Evolutionary conservation across 2,888 invertebrate genomes (phyloP).

Genomic region (Catocala nupta): DNA sequence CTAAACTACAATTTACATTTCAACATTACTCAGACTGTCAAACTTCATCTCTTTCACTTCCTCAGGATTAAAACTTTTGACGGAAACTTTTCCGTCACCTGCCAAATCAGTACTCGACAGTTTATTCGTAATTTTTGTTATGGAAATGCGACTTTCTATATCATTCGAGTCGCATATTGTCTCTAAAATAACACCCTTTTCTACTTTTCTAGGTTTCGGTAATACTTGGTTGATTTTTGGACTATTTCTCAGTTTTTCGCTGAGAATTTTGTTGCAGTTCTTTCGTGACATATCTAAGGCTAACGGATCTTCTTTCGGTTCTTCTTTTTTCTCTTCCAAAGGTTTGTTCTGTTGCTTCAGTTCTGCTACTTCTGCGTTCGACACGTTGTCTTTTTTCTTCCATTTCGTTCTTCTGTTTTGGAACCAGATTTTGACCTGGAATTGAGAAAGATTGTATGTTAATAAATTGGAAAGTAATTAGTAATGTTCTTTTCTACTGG

Average conservation of each 20-base stretch:
- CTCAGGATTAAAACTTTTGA: slow-evolving; percentile 79
- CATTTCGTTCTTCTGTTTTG: slow-evolving; percentile 92
- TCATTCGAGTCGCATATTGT: slow-evolving; percentile 78
- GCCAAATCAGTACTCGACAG: slow-evolving; percentile 76
- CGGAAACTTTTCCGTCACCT: slow-evolving; percentile 70
- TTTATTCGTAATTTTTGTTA: slow-evolving; percentile 84
- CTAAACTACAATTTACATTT: slow-evolving; percentile 67
- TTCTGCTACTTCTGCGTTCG: slow-evolving; percentile 95
- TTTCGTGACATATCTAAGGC: slow-evolving; percentile 82
- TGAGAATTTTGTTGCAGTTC: slow-evolving; percentile 76
- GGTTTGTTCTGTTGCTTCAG: slow-evolving; percentile 89
- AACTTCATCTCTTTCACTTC: slow-evolving; percentile 79
- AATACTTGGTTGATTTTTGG: slow-evolving; percentile 65
- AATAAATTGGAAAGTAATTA: slow-evolving; percentile 3
- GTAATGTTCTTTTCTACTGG: too few species aligned
- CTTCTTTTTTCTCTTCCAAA: slow-evolving; percentile 67
- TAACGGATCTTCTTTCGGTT: slow-evolving; percentile 74
- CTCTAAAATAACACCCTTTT: slow-evolving; percentile 76
- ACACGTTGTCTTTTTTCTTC: slow-evolving; percentile 97
- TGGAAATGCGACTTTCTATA: slow-evolving; percentile 84
- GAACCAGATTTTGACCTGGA: slow-evolving; percentile 97
- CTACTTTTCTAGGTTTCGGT: slow-evolving; percentile 75
- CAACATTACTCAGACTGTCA: slow-evolving; percentile 75
- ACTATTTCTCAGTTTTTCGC: slow-evolving; percentile 72
- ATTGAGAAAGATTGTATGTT: slow-evolving; percentile 56